Conservation (phyloP, 1,140 invertebrate genomes). For the Drosophila ogumai region DNA sequence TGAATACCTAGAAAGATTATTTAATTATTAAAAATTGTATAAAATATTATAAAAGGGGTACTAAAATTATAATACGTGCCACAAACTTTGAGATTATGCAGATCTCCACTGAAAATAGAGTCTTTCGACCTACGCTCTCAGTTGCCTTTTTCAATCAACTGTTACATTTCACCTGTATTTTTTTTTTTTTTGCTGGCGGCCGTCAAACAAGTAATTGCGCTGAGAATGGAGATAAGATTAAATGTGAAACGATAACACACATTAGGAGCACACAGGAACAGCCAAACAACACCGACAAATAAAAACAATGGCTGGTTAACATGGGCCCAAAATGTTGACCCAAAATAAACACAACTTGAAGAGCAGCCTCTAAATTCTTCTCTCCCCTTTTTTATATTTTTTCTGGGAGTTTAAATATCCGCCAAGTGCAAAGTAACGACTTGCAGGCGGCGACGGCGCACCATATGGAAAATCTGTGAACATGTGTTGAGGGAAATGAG, state of each 20-base stretch:
- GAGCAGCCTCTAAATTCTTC: conserved; percentile 18
- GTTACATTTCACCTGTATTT: conserved; percentile 21
- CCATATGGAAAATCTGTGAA: conserved; percentile 72
- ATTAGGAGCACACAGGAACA: conserved; percentile 14
- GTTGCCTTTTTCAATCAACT: conserved; percentile 2
- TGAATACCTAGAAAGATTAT: background rate
- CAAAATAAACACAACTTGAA: conserved; percentile 21
- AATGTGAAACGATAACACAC: conserved; percentile 56
- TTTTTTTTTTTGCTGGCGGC: conserved; percentile 8
- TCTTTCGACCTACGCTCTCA: conserved; percentile 3
- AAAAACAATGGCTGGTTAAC: conserved; percentile 45
- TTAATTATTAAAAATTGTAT: too few species aligned
- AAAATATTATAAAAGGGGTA: too few species aligned
- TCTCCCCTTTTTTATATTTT: conserved; percentile 3
- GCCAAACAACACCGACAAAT: conserved; percentile 7
- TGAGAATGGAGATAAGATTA: conserved; percentile 66
- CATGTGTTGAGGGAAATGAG: conserved; percentile 56
- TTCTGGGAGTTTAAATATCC: conserved; percentile 5
- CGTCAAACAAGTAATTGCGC: conserved; percentile 51
- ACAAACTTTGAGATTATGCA: background rate
- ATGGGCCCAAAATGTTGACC: conserved; percentile 29
- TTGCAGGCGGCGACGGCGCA: conserved; percentile 9
- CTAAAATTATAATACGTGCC: too few species aligned
- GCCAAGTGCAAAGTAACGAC: conserved; percentile 59
- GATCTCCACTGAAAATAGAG: background rate